Base-by-base conservation (phyloP, 2,797 vertebrate genomes). In the Hapalemur alaotrensis region DNA sequence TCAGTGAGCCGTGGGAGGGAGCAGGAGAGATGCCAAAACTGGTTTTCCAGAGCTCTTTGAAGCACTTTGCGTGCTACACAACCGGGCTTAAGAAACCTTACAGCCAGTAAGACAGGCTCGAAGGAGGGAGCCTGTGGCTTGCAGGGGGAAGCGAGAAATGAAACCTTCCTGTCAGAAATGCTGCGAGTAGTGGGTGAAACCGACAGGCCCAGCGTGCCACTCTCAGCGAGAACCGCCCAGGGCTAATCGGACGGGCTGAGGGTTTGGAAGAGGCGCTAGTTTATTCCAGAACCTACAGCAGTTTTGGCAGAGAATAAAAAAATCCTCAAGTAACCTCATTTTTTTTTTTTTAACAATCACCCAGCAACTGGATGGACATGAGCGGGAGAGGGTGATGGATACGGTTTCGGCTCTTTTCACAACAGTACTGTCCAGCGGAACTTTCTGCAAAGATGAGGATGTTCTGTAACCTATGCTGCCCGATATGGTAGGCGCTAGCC, bases 121-220 rank as follows among this genome's bases (percentile, higher is more conserved):
- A 23, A 41, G 63, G 32, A 48, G 20, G 8, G 0, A 50, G 20
- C 82, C 57, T 4, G 32, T 43, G 54, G 87, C 82, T 89, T 38
- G 80, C 4, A 41, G 46, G 73, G 72, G 57, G 80, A 88, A 73
- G 78, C 54, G 86, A 86, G 79, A 93, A 92, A 73, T 12, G 83
- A 92, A 89, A 59, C 23, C 38, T 81, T 95, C 80, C 41, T 78
- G 73, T 75, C 41, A 3, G 63, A 84, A 93, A 82, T 0, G 5
- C 76, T 5, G 23, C 1, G 5, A 80, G 22, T 25, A 81, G 35
- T n/a, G 81, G 20, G 32, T 4, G 10, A 82, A 93, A 85, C n/a
- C 46, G 11, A 41, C 28, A 17, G n/a, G 28, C 63, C 28, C 23
- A n/a, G 57, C 0, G 4, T 7, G 22, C 63, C 57, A 41, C 72